phyloP scores from a whole-genome alignment of 2,888 invertebrate genomes.

The Drosophila pseudotalamancana region DNA sequence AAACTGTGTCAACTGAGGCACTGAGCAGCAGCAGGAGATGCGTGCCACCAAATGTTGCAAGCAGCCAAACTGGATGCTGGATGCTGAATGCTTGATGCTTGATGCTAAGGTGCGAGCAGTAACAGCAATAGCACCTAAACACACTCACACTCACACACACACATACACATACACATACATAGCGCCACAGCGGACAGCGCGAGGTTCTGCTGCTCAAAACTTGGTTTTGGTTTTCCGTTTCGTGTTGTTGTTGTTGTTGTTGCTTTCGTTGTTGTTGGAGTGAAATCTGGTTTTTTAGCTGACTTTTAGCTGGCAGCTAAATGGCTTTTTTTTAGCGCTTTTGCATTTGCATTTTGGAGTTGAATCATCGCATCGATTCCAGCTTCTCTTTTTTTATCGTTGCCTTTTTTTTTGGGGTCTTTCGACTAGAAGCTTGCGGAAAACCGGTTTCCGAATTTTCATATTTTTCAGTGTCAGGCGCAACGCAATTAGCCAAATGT shows the following conservation, averaged over 20 bases:
- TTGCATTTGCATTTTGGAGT: conserved; percentile 66
- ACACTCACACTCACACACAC: neutral
- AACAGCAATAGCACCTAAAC: neutral
- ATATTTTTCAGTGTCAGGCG: conserved; percentile 55
- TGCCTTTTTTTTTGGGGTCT: conserved; percentile 55
- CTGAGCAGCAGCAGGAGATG: conserved; percentile 47
- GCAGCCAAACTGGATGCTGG: conserved; percentile 37
- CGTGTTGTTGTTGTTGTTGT: conserved; percentile 31
- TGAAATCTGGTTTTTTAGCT: conserved; percentile 67
- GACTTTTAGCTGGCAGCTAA: conserved; percentile 25
- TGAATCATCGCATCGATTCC: conserved; percentile 71
- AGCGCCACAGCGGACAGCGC: conserved; percentile 12
- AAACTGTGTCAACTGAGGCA: conserved; percentile 62
- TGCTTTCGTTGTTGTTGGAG: too few species aligned
- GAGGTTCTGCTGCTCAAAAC: conserved; percentile 72
- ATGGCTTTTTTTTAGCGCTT: conserved; percentile 35
- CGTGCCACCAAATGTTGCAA: conserved; percentile 41
- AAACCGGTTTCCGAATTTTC: conserved; percentile 34
- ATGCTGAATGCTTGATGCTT: too few species aligned
- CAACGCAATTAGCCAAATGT: conserved; percentile 45
- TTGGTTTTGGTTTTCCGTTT: conserved; percentile 60
- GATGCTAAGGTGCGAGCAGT: conserved; percentile 12
- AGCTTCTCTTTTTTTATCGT: conserved; percentile 45
- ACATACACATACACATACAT: neutral
- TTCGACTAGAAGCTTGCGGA: conserved; percentile 52